Evolutionary conservation across 2,113 vertebrate genomes (phyloP).

Genomic region (Ceuthmochares aereus): DNA sequence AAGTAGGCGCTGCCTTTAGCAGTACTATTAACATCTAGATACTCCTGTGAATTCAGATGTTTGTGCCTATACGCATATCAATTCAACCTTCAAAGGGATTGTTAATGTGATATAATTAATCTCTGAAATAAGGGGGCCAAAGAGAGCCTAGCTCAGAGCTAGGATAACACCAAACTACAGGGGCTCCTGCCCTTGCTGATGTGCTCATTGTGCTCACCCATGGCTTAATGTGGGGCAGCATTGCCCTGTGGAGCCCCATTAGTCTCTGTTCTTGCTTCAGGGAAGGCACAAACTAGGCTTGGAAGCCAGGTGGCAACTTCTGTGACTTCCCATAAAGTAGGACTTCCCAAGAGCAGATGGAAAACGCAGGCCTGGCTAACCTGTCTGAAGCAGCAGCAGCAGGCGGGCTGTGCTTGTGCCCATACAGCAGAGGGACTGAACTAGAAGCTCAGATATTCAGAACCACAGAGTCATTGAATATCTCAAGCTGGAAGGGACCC

Average conservation of each 20-base stretch:
- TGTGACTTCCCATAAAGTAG: neutral
- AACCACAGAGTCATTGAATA: neutral
- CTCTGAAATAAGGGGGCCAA: neutral
- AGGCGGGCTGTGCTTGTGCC: accelerated
- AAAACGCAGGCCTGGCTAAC: neutral
- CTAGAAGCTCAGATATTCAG: neutral
- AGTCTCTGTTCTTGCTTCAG: neutral
- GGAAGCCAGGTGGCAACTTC: neutral
- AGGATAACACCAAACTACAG: neutral
- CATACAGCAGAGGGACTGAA: neutral
- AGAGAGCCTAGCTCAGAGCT: neutral
- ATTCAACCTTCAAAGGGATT: neutral
- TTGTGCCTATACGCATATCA: neutral
- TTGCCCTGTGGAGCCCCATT: neutral
- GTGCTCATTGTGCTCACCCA: accelerated
- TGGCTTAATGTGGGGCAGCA: accelerated
- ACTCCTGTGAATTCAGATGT: neutral
- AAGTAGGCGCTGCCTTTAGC: neutral
- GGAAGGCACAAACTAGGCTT: neutral
- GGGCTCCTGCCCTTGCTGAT: neutral
- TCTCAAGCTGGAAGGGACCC: neutral
- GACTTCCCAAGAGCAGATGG: neutral
- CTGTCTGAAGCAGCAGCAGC: neutral
- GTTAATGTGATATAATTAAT: neutral
- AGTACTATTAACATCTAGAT: neutral